phyloP scores from a whole-genome alignment of 2,797 vertebrate species.

The Rhynchonycteris naso region DNA sequence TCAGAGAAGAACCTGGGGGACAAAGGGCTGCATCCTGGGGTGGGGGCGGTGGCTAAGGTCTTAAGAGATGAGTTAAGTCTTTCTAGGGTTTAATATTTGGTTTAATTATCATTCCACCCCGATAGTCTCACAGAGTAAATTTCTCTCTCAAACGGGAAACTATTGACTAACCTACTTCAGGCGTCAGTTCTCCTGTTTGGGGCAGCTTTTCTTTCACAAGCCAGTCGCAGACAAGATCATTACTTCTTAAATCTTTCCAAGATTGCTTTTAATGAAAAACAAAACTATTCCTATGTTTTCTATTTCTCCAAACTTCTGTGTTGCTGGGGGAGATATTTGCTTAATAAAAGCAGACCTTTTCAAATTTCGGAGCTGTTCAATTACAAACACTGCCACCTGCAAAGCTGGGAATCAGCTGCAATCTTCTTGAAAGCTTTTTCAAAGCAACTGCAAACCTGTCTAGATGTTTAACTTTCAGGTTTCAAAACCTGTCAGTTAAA shows the following conservation, averaged over 20 bases:
- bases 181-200: not conserved
- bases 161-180: slow-evolving; percentile 9
- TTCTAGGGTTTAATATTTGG: slow-evolving; percentile 12
- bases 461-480: slow-evolving; percentile 76
- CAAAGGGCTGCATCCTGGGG: not conserved
- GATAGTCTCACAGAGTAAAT: not conserved
- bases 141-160: slow-evolving; percentile 37
- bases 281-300: slow-evolving; percentile 3
- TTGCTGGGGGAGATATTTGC: slow-evolving; percentile 33
- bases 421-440: slow-evolving; percentile 68
- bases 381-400: slow-evolving; percentile 61
- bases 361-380: slow-evolving; percentile 44
- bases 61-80: slow-evolving; percentile 48
- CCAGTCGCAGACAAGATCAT: slow-evolving; percentile 1
- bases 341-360: slow-evolving; percentile 67
- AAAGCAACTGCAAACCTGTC: slow-evolving; percentile 75
- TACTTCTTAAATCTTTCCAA: slow-evolving; percentile 53
- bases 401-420: slow-evolving; percentile 71
- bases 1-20: not conserved
- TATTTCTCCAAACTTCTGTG: slow-evolving; percentile 36
- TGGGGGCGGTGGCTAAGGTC: not conserved
- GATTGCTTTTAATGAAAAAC: slow-evolving; percentile 52
- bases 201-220: slow-evolving; percentile 23
- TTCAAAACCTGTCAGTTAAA: slow-evolving; percentile 80
- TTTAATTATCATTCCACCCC: slow-evolving; percentile 45